Base-by-base conservation (phyloP, 2,113 vertebrate genomes). In the Crotalus horridus region DNA sequence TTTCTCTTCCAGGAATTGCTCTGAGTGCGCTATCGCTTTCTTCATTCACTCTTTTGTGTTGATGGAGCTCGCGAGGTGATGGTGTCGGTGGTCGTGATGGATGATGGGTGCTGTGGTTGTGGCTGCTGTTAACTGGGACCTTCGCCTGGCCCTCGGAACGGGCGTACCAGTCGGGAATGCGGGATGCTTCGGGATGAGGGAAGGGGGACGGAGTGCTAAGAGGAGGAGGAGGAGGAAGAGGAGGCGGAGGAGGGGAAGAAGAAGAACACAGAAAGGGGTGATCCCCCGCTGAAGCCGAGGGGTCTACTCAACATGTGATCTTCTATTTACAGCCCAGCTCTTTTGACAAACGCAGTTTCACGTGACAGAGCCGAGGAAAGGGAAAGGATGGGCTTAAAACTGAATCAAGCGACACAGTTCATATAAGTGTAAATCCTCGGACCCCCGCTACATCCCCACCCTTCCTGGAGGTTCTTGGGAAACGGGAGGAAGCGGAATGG, bases 271-370 rank as follows among this genome's bases (percentile, higher is more conserved):
- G 95, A 96, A 96, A 95, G 93, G 94, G 93, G 95, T 94, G 88
- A 95, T 94, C 96, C 90, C 90, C 53, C 56, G 96, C 96, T 96
- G 93, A 97, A 96, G 97, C 51, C 97, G 96, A 98, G 98, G 98
- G 97, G 97, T 98, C 98, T 97, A 96, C 96, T 97, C 97, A 97
- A 98, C 98, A 98, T 99, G 98, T 98, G 98, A 98, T 98, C 98
- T 98, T 97, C 98, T 98, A 97, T 98, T 98, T 98, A 98, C 98
- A 97, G 97, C 98, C 98, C 98, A 48, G 58, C 46, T 64, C 96
- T 97, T 96, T 98, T 98, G 98, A 97, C 97, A 97, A 97, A 89
- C 97, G 97, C 94, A 96, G 96, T 96, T 97, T 97, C 98, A 99
- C 98, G 98, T 99, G 98, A 99, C 98, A 96, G 97, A 97, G 97